These are phyloP conservation scores for Chinchilla lanigera DNA, from an alignment of 2,113 vertebrate genomes.

Conservation along the genomic window DNA sequence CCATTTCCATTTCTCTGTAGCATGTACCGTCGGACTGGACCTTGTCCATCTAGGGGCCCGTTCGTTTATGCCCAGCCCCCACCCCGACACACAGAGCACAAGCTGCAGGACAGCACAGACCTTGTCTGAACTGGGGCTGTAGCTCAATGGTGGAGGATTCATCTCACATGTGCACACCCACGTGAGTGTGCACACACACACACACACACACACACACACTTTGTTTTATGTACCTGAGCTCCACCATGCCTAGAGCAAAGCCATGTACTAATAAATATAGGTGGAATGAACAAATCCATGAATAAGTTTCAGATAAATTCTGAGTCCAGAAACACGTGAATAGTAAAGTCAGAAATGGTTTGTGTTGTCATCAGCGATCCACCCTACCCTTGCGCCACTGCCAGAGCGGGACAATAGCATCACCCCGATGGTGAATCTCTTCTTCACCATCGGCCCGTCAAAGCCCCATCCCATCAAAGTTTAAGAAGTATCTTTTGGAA, in stretches of 20 bases:
- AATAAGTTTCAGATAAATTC: neutral
- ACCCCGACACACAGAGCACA: neutral
- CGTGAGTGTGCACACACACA: neutral
- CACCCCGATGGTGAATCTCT: neutral
- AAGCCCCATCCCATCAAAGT: neutral
- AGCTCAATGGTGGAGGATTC: neutral
- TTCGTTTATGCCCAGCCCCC: neutral
- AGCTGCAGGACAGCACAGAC: neutral
- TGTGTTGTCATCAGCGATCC: accelerated
- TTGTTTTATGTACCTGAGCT: neutral
- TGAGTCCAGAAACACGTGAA: neutral
- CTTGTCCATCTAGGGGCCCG: neutral
- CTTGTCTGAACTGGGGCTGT: neutral
- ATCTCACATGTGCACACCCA: neutral
- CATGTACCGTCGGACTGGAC: neutral
- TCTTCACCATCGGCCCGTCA: neutral
- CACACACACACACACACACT: neutral
- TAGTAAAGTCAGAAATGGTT: neutral
- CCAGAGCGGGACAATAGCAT: accelerated
- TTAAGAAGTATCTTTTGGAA: neutral
- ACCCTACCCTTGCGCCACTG: too few species aligned
- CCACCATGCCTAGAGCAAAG: neutral
- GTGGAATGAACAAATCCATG: neutral
- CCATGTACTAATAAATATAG: neutral
- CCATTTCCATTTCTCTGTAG: neutral